Evolutionary conservation across 2,888 invertebrate genomes (phyloP).

Genomic region (Micoletzkya japonica): DNA sequence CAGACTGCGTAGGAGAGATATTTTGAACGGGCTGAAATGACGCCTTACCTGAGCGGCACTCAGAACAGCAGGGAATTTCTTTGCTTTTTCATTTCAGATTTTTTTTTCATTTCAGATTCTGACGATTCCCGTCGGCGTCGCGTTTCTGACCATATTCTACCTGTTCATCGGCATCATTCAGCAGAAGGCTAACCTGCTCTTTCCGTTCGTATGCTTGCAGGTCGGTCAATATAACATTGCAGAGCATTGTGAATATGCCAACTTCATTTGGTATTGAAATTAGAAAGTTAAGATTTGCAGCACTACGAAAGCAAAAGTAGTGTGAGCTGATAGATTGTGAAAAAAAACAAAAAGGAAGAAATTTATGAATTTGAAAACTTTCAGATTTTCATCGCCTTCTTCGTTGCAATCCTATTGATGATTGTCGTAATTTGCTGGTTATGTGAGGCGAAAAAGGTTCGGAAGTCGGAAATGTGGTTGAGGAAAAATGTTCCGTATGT

Average conservation of each 20-base stretch:
- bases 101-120: slow-evolving; percentile 6
- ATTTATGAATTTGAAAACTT: background rate
- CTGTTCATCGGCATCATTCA: slow-evolving; percentile 51
- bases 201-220: slow-evolving; percentile 47
- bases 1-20: no score
- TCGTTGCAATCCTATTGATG: slow-evolving; percentile 39
- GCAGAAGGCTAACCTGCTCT: slow-evolving; percentile 43
- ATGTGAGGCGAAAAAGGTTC: slow-evolving; percentile 20
- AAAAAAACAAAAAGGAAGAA: background rate
- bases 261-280: background rate
- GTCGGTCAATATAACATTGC: slow-evolving; percentile 22
- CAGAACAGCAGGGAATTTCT: no score
- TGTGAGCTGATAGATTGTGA: background rate
- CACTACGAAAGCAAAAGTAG: background rate
- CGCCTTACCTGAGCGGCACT: no score
- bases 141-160: slow-evolving; percentile 47
- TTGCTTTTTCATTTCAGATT: no score
- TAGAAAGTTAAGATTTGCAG: background rate
- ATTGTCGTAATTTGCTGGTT: slow-evolving; percentile 39
- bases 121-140: slow-evolving; percentile 40
- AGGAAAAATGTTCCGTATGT: no score
- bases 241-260: background rate
- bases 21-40: no score
- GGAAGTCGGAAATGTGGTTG: background rate
- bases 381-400: slow-evolving; percentile 44